Evolutionary conservation across 2,113 vertebrate genomes (phyloP).

Genomic region (Cairina moschata): DNA sequence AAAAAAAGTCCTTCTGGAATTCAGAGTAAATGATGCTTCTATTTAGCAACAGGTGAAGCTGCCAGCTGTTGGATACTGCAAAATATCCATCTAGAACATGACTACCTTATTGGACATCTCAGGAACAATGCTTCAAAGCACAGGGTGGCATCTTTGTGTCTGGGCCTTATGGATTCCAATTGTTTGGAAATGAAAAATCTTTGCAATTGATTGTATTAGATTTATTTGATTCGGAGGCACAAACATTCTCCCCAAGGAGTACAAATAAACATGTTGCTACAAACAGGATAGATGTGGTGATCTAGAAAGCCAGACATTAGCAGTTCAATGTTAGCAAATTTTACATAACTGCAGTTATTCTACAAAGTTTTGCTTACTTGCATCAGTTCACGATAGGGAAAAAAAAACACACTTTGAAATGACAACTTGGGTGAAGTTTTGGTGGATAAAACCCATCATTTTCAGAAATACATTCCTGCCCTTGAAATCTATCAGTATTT

Average conservation of each 20-base stretch:
- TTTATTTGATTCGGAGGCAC: neutral
- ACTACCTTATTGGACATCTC: neutral
- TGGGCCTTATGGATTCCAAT: neutral
- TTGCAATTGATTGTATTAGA: constrained; percentile 6
- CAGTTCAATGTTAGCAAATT: neutral
- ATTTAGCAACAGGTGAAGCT: neutral
- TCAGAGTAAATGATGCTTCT: neutral
- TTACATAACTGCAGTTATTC: neutral
- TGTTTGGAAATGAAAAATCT: neutral
- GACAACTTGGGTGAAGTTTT: neutral
- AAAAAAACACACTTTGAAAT: neutral
- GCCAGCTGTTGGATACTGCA: neutral
- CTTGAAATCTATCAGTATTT: constrained; percentile 25
- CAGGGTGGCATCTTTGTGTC: neutral
- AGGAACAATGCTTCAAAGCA: neutral
- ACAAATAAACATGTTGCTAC: neutral
- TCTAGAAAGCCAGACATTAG: neutral
- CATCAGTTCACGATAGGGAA: neutral
- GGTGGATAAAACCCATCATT: neutral
- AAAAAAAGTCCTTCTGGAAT: neutral
- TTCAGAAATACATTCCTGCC: neutral
- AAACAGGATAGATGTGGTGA: neutral
- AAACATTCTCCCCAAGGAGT: constrained; percentile 4
- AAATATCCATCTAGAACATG: neutral
- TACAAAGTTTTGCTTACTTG: neutral